These are phyloP conservation scores for Scomberomorus guttatus DNA, from an alignment of 2,797 vertebrate genomes.

Conservation along the genomic window DNA sequence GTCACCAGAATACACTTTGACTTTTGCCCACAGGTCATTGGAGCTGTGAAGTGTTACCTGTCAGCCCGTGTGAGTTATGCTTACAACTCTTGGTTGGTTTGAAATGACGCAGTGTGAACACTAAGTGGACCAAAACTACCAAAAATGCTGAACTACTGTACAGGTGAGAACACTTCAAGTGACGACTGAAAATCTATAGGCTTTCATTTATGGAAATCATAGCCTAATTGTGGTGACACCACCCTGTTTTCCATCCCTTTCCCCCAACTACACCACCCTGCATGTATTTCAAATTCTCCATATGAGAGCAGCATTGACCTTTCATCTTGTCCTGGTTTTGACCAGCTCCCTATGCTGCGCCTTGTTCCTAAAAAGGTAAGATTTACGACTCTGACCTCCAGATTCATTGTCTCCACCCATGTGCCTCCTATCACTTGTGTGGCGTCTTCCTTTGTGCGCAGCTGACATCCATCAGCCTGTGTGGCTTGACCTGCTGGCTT, in stretches of 20 bases:
- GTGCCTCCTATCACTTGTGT: slow-evolving; percentile 32
- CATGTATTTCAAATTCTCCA: slow-evolving; percentile 13
- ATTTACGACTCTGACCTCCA: slow-evolving; percentile 61
- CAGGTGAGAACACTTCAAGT: not conserved
- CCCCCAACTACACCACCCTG: not conserved
- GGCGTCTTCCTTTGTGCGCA: slow-evolving; percentile 22
- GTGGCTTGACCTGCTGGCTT: slow-evolving; percentile 57
- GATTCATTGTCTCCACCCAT: slow-evolving; percentile 33
- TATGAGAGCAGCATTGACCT: slow-evolving; percentile 16
- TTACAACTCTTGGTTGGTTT: not conserved
- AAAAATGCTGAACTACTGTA: not conserved
- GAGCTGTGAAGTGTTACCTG: not conserved
- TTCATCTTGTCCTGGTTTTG: slow-evolving; percentile 22
- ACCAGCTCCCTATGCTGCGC: slow-evolving; percentile 19
- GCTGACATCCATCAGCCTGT: slow-evolving; percentile 52
- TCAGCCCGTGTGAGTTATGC: slow-evolving; percentile 5
- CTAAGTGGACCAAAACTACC: not conserved
- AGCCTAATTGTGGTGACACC: not conserved
- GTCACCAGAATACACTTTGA: slow-evolving; percentile 14
- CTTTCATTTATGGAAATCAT: not conserved
- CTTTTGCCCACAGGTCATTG: slow-evolving; percentile 11
- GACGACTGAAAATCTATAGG: not conserved
- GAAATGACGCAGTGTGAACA: not conserved
- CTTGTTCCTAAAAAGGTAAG: slow-evolving; percentile 34
- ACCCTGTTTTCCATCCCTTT: not conserved